phyloP scores from a whole-genome alignment of 2,888 invertebrate genomes.

The Scaeva pyrastri region DNA sequence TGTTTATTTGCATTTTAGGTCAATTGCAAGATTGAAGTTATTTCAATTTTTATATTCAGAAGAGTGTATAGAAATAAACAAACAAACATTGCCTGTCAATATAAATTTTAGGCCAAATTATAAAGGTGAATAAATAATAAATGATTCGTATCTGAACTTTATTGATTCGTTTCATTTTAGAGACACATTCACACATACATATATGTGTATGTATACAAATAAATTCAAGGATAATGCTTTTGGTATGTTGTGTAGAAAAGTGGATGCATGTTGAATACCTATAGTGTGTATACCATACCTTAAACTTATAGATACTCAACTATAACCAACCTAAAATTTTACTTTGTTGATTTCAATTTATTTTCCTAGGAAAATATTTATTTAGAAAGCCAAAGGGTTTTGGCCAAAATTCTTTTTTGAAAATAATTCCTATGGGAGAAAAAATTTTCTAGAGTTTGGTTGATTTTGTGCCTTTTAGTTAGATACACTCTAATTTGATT shows the following conservation, averaged over 20 bases:
- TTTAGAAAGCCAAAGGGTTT: not conserved
- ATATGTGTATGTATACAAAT: no score
- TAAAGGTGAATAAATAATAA: not conserved
- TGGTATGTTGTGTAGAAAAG: no score
- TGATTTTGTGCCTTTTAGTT: not conserved
- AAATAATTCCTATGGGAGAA: not conserved
- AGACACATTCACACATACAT: no score
- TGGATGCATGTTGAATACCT: no score
- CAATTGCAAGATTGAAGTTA: constrained; percentile 13
- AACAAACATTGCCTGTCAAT: not conserved
- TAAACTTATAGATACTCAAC: no score
- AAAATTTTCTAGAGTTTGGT: not conserved
- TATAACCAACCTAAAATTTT: no score
- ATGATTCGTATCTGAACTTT: not conserved
- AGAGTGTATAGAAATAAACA: not conserved
- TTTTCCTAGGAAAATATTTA: constrained; percentile 4
- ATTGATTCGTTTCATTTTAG: not conserved
- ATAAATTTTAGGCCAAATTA: not conserved
- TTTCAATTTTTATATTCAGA: not conserved
- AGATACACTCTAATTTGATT: no score
- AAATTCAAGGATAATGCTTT: no score
- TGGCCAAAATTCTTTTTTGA: no score
- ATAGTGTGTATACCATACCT: no score
- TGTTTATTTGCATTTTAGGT: constrained; percentile 13
- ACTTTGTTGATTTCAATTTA: constrained; percentile 18